Base-by-base conservation (phyloP, 2,113 vertebrate genomes). In the Acanthisitta chloris region DNA sequence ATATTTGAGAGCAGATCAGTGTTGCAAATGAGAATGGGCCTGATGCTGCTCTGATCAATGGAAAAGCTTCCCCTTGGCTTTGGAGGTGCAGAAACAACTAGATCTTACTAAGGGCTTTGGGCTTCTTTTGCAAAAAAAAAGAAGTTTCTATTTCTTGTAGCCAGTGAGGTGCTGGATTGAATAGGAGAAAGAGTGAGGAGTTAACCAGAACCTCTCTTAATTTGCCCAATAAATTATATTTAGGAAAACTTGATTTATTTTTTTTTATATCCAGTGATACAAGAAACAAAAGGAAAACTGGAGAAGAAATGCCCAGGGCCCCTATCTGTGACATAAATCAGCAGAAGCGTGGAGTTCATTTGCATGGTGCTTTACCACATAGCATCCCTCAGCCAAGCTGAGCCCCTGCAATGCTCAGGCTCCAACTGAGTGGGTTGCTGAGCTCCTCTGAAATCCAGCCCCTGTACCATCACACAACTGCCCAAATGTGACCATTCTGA, bases 1-100 rank as follows among this genome's bases (percentile, higher is more conserved):
- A 97, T 93, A 94, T 96, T 95, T 96, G 96, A 96, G 94, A 96
- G 94, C 87, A 97, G 95, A 95, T 96, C 94, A 96, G 48, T 93
- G 91, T 93, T 96, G 92, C 67, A 95, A 96, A 94, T 93, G 83
- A 95, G 91, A 93, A 74, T 77, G 94, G 93, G 96, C 48, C 88
- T 96, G 86, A 92, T 92, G 82, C 96, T 96, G 88, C 92, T 81
- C 72, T 67, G 94, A 94, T 96, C 94, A 69, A 81, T 94, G 82
- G 69, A 82, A 55, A 90, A 88, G 69, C 88, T 95, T 92, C 72
- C 57, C 57, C 28, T 70, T 90, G 69, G 73, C 80, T 90, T 88
- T 0, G 0, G 73, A 95, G 92, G 76, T 81, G 86, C 69, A 83
- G 79, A 74, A 88, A 26, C 79, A 92, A 65, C 25, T 61, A 83